Conservation (phyloP, 1,140 invertebrate genomes). For the Reticulitermes speratus region DNA sequence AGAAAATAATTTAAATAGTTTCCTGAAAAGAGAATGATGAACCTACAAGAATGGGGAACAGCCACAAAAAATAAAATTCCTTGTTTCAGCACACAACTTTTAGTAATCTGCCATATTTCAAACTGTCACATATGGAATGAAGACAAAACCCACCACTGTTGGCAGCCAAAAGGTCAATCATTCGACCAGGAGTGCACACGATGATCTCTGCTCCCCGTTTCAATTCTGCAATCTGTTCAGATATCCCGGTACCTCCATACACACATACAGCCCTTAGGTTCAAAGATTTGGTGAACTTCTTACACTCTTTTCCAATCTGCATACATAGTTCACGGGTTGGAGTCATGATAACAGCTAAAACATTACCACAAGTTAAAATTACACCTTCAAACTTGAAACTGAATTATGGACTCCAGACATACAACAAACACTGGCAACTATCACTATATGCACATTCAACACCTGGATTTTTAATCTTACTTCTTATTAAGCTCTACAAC, state of each 20-base stretch:
- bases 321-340: conserved; percentile 98
- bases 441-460: too few species aligned
- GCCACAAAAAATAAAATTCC: not conserved
- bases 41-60: too few species aligned
- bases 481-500: too few species aligned
- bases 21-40: too few species aligned
- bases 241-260: conserved; percentile 97
- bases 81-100: not conserved
- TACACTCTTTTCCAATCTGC: conserved; percentile 97
- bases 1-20: too few species aligned
- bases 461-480: too few species aligned
- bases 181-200: conserved; percentile 97
- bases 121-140: not conserved
- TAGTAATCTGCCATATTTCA: not conserved
- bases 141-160: conserved; percentile 73
- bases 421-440: too few species aligned
- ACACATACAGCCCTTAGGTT: conserved; percentile 90
- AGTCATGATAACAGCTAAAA: conserved; percentile 87
- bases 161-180: conserved; percentile 99
- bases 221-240: conserved; percentile 96
- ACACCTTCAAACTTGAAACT: too few species aligned
- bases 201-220: conserved; percentile 98
- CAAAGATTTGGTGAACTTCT: conserved; percentile 90
- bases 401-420: too few species aligned
- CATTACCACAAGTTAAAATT: not conserved